Evolutionary conservation across 2,113 vertebrate genomes (phyloP), one percentile per base, ranked within the genome.

Genomic region (Haemorhous mexicanus): DNA sequence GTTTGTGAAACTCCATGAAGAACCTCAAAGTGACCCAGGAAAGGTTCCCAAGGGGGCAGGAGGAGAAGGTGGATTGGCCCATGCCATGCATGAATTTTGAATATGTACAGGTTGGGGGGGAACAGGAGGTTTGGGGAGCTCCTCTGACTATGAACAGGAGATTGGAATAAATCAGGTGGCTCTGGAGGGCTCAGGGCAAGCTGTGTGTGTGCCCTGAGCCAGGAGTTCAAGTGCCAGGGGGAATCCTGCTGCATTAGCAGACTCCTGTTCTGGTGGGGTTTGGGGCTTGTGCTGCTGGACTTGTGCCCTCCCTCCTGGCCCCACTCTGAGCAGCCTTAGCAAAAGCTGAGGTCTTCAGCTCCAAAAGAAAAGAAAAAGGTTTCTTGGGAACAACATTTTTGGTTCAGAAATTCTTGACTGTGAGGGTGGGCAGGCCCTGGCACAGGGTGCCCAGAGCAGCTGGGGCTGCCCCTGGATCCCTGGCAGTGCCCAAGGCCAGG

Each of bases 341-440:
- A 61, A 12, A 27, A 77, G 10, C 4, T 5, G 2, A 53, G 19
- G 32, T 62, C 53, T 69, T 52, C 52, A 90, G 69, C 75, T 91
- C 83, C 75, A 95, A 95, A 92, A 44, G 10, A 53, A 24, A 24
- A 22, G 6, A 13, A 44, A 75, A 50, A 81, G 35, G 5, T 81
- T 95, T 89, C 76, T 82, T 67, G 32, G 43, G 56, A 93, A 56
- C 37, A 91, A 52, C 69, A 56, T n/a, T 91, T 97, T 95, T 89
- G 76, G 64, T 30, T 75, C 50, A 27, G 10, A 50, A 50, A 50
- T 53, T 39, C 7, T 7, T 19, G 2, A 0, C n/a, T 53, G 46
- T 1, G n/a, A 2, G n/a, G 6, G 21, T 30, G 53, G 23, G 2
- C 0, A 68, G 28, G 53, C 28, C 50, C 69, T 89, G 77, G 77